phyloP scores from a whole-genome alignment of 2,797 vertebrate genomes.

The Prunella strophiata region DNA sequence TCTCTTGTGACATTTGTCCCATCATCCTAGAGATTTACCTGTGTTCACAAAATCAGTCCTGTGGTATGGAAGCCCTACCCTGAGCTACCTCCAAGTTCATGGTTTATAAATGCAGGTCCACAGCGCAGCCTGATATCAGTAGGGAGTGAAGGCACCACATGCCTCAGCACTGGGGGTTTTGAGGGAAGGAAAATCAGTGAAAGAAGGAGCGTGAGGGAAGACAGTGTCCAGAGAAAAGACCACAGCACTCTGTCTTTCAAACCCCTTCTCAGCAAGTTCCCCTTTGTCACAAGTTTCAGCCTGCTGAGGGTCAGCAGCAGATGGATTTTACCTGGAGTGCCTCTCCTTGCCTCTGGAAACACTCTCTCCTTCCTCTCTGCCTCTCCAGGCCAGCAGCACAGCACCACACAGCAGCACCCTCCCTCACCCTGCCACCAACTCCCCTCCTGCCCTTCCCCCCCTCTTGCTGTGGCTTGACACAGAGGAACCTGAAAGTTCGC shows the following conservation, averaged over 20 bases:
- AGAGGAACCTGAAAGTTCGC: slow-evolving; percentile 58
- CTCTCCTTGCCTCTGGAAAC: neutral
- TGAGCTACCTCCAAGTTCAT: neutral
- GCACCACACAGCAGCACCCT: neutral
- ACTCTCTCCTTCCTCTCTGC: neutral
- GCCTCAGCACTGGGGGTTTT: neutral
- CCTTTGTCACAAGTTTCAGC: neutral
- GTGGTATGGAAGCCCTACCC: neutral
- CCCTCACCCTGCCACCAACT: neutral
- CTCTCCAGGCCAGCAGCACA: neutral
- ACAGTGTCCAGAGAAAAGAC: neutral
- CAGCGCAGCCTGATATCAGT: rapidly evolving
- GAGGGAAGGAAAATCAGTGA: neutral
- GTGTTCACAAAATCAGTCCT: neutral
- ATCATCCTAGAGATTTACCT: neutral
- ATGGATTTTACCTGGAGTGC: neutral
- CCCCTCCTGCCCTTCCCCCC: slow-evolving; percentile 3
- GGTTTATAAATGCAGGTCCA: neutral
- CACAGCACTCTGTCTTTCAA: neutral
- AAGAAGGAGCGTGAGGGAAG: neutral
- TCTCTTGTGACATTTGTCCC: neutral
- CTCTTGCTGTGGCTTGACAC: neutral
- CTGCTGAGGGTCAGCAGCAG: neutral
- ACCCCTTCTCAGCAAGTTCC: neutral
- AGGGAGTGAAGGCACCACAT: neutral